These are phyloP conservation scores for Montipora cactus DNA, from an alignment of 64 coral and sea anemone species.

Conservation along the genomic window DNA sequence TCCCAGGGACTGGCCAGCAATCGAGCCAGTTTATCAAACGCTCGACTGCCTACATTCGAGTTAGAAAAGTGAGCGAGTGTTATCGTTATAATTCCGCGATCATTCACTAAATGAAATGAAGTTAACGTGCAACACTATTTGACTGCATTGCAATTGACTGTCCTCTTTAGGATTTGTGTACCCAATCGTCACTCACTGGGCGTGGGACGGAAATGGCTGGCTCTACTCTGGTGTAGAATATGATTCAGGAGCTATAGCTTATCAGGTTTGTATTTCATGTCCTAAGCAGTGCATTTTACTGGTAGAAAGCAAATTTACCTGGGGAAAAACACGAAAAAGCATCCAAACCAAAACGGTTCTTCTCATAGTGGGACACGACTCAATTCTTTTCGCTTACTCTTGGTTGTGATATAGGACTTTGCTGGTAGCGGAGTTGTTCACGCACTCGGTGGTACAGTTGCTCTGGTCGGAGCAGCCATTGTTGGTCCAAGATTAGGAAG, in stretches of 20 bases:
- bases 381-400: neutral
- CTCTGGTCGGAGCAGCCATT: constrained; percentile 75
- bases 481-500: constrained; percentile 84
- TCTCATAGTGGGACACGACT: too few species aligned
- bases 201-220: constrained; percentile 83
- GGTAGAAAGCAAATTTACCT: too few species aligned
- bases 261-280: constrained; percentile 46
- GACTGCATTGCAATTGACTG: too few species aligned
- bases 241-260: constrained; percentile 22
- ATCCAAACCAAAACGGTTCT: too few species aligned
- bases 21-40: too few species aligned
- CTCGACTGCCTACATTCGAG: too few species aligned
- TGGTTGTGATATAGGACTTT: constrained; percentile 68
- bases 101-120: too few species aligned
- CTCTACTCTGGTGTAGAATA: constrained; percentile 49
- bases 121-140: too few species aligned
- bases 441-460: constrained; percentile 79
- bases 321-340: too few species aligned
- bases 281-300: neutral
- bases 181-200: constrained; percentile 95
- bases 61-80: too few species aligned
- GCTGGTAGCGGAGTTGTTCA: constrained; percentile 96
- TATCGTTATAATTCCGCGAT: too few species aligned
- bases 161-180: constrained; percentile 86
- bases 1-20: too few species aligned